Percentiles rank a stretch among this genome's conserved stretches.
Conservation (phyloP, 2,888 invertebrate genomes). For the Athripsodes cinereus region DNA sequence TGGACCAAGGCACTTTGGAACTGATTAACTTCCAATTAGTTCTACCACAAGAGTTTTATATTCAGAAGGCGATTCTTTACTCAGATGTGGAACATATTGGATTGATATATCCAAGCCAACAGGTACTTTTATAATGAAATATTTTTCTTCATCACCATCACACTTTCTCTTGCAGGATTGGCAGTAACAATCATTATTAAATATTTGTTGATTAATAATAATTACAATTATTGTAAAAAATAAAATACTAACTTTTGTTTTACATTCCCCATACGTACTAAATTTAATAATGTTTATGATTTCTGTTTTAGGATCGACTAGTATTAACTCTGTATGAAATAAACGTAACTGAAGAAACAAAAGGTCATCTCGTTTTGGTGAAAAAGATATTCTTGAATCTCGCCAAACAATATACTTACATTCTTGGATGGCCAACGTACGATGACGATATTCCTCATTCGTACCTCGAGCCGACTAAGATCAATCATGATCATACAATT, state of each 20-base stretch:
- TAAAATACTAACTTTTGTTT: no score
- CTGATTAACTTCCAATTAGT: constrained; percentile 16
- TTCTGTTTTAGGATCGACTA: constrained; percentile 37
- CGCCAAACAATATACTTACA: constrained; percentile 39
- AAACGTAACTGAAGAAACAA: neutral
- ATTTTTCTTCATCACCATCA: neutral
- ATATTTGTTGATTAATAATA: no score
- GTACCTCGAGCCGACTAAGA: constrained; percentile 40
- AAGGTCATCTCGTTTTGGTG: neutral
- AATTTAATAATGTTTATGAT: neutral
- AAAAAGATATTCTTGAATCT: constrained; percentile 39
- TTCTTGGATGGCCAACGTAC: constrained; percentile 41
- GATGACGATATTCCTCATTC: constrained; percentile 38
- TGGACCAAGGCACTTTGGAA: constrained; percentile 18
- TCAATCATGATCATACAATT: constrained; percentile 24
- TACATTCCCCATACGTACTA: no score
- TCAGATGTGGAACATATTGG: constrained; percentile 76
- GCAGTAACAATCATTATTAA: no score
- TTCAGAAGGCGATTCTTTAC: constrained; percentile 38
- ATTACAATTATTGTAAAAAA: no score
- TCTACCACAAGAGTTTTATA: constrained; percentile 1
- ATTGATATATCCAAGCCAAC: constrained; percentile 59
- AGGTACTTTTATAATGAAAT: neutral
- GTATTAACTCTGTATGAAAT: constrained; percentile 37
- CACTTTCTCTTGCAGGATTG: no score